Evolutionary conservation across 2,888 invertebrate genomes (phyloP), one percentile per base, ranked within the genome.

Genomic region (Hirtodrosophila alboralis): DNA sequence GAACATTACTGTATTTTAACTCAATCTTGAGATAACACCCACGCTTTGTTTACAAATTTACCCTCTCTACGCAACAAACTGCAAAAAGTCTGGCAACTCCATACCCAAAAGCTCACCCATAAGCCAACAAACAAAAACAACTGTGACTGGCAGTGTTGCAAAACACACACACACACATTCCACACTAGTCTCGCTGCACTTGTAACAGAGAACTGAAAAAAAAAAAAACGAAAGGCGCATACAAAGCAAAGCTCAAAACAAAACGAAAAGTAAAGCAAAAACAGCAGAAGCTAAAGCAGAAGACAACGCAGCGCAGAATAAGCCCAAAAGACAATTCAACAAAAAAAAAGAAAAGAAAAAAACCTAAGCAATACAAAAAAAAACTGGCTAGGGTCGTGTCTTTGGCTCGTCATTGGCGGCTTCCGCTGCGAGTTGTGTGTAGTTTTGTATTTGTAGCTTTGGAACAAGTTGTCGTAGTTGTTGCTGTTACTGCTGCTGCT

Each of bases 331-430:
- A 38, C 41, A 31, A 62, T 26, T 47, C 34, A 16, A 59, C 62
- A 53, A 61, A 47, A 64, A 64, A n/a, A n/a, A n/a, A 65, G 21
- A 59, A 65, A 53, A 61, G 51, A 64, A 64, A n/a, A n/a, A n/a
- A 65, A 64, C 57, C 59, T 45, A 58, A 53, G 44, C 56, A 21
- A 45, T 13, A 56, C 37, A 41, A 41, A 47, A 58, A 52, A 38
- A 56, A 67, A 61, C 69, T 61, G 44, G 71, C 70, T 72, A 56
- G 67, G 65, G 61, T 72, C 63, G 69, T 65, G 62, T 52, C 66
- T 75, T 81, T 68, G 51, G 64, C 54, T 81, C 77, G 83, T 65
- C 85, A 84, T 79, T 79, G 85, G 85, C 63, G 75, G 85, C 79
- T 79, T 79, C 85, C 79, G 79, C 63, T 85, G 79, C 52, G 59